Base-by-base conservation (phyloP, 2,113 vertebrate species). In the Asarcornis scutulata region DNA sequence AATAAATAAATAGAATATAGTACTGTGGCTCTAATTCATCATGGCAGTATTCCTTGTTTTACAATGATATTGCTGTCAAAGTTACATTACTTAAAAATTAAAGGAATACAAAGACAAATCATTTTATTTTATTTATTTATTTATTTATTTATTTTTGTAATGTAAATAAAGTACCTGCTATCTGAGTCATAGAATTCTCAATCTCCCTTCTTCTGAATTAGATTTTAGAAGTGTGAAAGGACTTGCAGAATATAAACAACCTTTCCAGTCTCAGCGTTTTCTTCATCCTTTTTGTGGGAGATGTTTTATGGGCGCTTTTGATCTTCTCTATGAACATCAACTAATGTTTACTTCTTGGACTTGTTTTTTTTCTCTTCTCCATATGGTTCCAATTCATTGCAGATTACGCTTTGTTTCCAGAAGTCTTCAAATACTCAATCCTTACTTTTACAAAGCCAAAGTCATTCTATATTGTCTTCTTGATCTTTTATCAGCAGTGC, bases 301-400 rank as follows among this genome's bases (percentile, higher is more conserved):
- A 75, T 63, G 46, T 82, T 88, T 97, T 97, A 92, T 95, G 85
- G 91, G 38, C 60, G 56, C 72, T 96, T 98, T 97, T 96, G 83
- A 92, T 98, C 89, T 97, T 67, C 64, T 72, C 74, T 79, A 83
- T 21, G 71, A 95, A 88, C 7, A 31, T 92, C 88, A 93, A 89
- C 56, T 48, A 76, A 38, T 95, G 83, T 95, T 94, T 96, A 95
- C 88, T 92, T 94, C 88, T 94, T 83, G 94, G 83, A 74, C 64
- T 80, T 95, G 38, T 38, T 88, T 94, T 42, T 88, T 95, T 89
- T 71, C 42, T 11, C 81, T 67, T 44, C 69, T 75, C 93, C 83
- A 91, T 95, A 91, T 98, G 93, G 55, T 97, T 96, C 72, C 59
- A 96, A 96, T 97, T 97, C 74, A 89, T 40, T 91, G 86, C 77